Evolutionary conservation across 2,113 vertebrate genomes (phyloP), one percentile per base, ranked within the genome.

Genomic region (Athene noctua): DNA sequence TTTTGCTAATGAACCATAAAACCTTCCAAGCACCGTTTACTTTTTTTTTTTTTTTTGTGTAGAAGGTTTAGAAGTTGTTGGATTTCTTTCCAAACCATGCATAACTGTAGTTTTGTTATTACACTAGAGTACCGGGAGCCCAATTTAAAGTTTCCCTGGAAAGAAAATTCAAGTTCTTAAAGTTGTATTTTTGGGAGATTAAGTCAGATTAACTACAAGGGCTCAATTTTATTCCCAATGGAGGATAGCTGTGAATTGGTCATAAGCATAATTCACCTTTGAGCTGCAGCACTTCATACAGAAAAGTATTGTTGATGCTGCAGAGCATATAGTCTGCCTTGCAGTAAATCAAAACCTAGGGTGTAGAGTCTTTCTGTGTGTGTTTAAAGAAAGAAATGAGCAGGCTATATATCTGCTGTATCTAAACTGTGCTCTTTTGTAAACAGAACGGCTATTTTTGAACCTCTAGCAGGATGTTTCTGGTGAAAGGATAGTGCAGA

Each of bases 1-100:
- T 94, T 92, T 97, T 94, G 80, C 38, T 97, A 96, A 96, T 80
- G 83, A 95, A 86, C 91, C 38, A 55, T 94, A 85, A 92, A 92
- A 94, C 44, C 90, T 67, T 87, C 79, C 54, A 80, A 93, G 44
- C 49, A 38, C 51, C 59, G 15, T 90, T 97, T 86, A 40, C 59
- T 79, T 94, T 52, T 72, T 74, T n/a, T 27, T 52, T 22, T 52
- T 70, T 22, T 13, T 20, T 29, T 86, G 38, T 67, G 49, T 70
- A 79, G 15, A 93, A 23, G 47, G 58, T n/a, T 94, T 90, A 29
- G 54, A 75, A 75, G 46, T 89, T 77, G 32, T 71, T 86, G 49
- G 19, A 47, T 92, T 97, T 96, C 72, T 77, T 96, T 94, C n/a
- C 32, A 89, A 83, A 61, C 46, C 15, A 6, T 40, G 75, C 17